Evolutionary conservation across 2,113 vertebrate genomes (phyloP).

Genomic region (Okapia johnstoni): DNA sequence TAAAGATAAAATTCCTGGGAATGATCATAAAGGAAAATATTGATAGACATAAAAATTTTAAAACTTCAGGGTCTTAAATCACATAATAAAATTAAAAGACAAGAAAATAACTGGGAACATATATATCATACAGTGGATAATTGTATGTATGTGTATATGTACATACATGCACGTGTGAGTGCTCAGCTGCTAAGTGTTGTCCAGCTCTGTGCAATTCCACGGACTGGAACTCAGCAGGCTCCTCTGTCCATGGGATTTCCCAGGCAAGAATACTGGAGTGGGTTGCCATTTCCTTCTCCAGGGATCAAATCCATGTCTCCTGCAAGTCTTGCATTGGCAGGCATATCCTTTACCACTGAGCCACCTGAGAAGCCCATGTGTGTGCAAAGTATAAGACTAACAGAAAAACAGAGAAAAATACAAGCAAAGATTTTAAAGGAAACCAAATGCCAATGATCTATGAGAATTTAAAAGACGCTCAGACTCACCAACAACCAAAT

Average conservation of each 20-base stretch:
- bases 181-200: neutral
- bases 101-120: neutral
- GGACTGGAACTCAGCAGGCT: neutral
- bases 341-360: neutral
- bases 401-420: neutral
- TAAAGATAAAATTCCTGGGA: neutral
- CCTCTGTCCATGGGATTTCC: neutral
- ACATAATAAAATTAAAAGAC: neutral
- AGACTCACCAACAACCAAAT: neutral
- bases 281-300: neutral
- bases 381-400: neutral
- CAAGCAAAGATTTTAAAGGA: neutral
- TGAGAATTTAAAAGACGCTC: neutral
- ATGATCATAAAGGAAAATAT: neutral
- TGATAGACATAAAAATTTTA: neutral
- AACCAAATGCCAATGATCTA: neutral
- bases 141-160: fast-evolving
- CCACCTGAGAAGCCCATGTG: neutral
- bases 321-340: neutral
- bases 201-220: neutral
- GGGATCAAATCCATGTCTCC: neutral
- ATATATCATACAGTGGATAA: neutral
- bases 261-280: neutral
- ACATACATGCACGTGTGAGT: fast-evolving
- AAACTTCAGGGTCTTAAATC: neutral